Evolutionary conservation across 2,113 vertebrate genomes (phyloP).

Genomic region (Oncorhynchus clarkii): DNA sequence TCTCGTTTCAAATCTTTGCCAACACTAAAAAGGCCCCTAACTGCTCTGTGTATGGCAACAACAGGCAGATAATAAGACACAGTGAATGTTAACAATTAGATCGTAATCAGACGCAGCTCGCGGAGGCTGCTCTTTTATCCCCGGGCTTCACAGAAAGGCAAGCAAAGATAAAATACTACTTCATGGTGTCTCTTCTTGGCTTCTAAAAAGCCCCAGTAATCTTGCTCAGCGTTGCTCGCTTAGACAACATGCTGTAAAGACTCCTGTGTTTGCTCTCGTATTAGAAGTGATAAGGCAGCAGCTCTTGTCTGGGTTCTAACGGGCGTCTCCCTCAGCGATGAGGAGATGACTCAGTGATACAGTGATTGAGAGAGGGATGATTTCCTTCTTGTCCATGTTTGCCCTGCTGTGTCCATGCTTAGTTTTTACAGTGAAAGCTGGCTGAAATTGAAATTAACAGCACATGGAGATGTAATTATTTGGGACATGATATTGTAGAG

Average conservation of each 20-base stretch:
- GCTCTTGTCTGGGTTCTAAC: constrained; percentile 37
- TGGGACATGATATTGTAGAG: background rate
- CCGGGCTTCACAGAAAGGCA: constrained; percentile 86
- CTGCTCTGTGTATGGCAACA: constrained; percentile 60
- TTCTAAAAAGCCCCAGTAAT: constrained; percentile 65
- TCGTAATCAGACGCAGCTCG: constrained; percentile 89
- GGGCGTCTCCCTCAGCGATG: constrained; percentile 30
- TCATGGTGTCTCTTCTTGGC: constrained; percentile 61
- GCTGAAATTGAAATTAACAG: background rate
- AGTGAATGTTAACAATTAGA: constrained; percentile 86
- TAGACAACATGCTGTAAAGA: constrained; percentile 56
- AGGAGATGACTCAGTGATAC: constrained; percentile 34
- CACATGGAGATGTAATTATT: background rate
- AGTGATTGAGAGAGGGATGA: background rate
- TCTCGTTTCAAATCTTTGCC: constrained; percentile 51
- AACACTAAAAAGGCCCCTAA: constrained; percentile 60
- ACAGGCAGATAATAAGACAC: constrained; percentile 62
- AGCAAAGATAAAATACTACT: constrained; percentile 81
- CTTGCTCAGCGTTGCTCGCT: constrained; percentile 37
- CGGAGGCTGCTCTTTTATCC: constrained; percentile 87
- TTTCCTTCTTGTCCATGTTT: background rate
- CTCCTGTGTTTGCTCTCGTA: constrained; percentile 70
- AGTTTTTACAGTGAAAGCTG: background rate
- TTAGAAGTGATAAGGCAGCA: constrained; percentile 57
- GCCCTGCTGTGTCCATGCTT: background rate